Evolutionary conservation across 2,113 vertebrate genomes (phyloP).

Genomic region (Cranoglanis bouderius): DNA sequence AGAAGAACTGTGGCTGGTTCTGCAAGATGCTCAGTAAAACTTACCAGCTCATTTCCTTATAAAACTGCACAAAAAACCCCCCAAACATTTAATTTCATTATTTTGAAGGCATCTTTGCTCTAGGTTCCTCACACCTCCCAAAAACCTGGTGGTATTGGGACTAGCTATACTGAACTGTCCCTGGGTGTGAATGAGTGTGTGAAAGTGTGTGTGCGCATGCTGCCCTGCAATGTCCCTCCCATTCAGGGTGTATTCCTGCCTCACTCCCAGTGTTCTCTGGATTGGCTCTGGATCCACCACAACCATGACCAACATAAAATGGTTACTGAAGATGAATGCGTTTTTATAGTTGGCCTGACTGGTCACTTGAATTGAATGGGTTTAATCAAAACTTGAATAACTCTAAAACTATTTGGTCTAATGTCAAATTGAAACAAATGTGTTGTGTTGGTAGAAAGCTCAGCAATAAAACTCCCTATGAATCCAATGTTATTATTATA

Average conservation of each 20-base stretch:
- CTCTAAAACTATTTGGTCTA: background rate
- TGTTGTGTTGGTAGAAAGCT: background rate
- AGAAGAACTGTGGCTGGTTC: no score
- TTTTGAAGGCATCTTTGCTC: no score
- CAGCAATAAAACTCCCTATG: background rate
- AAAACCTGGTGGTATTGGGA: background rate
- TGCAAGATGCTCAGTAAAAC: no score
- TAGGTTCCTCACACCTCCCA: background rate
- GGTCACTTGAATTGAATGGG: background rate
- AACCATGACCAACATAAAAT: background rate
- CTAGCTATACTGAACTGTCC: background rate
- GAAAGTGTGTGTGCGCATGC: background rate
- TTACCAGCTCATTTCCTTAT: no score
- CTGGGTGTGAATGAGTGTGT: background rate
- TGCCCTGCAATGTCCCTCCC: no score
- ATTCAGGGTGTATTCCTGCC: background rate
- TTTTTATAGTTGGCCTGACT: background rate
- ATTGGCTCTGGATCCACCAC: background rate
- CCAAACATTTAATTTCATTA: no score
- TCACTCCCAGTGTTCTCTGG: background rate
- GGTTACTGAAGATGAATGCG: background rate
- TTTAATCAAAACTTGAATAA: background rate
- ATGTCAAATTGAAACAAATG: background rate
- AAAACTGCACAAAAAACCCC: no score
- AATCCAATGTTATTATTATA: no score